phyloP scores from a whole-genome alignment of 2,113 vertebrate genomes.

The Aegotheles bennettii region DNA sequence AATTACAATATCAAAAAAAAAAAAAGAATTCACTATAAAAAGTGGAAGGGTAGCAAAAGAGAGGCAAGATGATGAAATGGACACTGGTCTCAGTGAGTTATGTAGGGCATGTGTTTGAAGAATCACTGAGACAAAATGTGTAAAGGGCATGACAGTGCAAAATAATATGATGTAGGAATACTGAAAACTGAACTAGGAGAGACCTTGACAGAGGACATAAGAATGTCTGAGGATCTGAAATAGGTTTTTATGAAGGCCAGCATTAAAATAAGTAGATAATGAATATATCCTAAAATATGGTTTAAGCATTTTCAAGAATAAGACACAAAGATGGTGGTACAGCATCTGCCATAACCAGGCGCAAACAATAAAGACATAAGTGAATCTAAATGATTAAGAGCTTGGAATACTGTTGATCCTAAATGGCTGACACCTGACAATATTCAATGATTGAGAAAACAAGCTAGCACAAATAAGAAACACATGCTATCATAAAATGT shows the following conservation, averaged over 20 bases:
- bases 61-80: background rate
- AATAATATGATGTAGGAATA: background rate
- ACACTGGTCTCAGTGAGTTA: background rate
- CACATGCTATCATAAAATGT: background rate
- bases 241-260: background rate
- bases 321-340: background rate
- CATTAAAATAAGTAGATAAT: constrained; percentile 15
- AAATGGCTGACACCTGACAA: background rate
- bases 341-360: background rate
- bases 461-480: background rate
- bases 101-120: background rate
- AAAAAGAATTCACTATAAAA: background rate
- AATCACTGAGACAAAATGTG: constrained; percentile 2
- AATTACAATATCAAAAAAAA: background rate
- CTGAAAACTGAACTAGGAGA: background rate
- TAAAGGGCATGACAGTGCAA: background rate
- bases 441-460: background rate
- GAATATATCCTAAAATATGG: background rate
- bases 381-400: background rate
- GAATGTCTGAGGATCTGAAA: constrained; percentile 3
- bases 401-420: background rate
- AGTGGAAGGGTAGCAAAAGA: background rate
- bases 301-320: background rate
- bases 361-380: background rate
- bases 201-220: constrained; percentile 7